Evolutionary conservation across 2,113 vertebrate species (phyloP).

Genomic region (Eulemur macaco): DNA sequence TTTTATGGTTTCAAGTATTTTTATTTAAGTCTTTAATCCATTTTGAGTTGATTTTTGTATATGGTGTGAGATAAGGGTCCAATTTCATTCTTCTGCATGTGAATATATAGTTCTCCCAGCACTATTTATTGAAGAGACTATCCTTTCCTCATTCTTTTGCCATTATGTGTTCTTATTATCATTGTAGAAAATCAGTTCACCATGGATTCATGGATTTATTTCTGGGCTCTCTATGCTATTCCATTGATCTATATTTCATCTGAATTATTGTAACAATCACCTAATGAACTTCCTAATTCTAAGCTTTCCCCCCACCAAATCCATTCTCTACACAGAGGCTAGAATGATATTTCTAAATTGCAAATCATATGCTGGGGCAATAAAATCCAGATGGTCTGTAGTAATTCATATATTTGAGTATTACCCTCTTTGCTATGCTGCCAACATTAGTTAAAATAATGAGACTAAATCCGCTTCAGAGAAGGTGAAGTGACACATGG

Average conservation of each 20-base stretch:
- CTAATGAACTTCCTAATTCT: background rate
- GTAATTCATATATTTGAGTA: conserved; percentile 21
- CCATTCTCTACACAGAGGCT: background rate
- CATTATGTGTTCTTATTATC: background rate
- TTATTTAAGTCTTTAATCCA: background rate
- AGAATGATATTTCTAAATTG: conserved; percentile 11
- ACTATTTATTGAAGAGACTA: background rate
- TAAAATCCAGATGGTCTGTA: background rate
- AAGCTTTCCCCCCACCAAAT: background rate
- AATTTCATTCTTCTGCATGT: background rate
- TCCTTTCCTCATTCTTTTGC: background rate
- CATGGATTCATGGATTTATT: background rate
- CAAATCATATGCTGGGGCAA: background rate
- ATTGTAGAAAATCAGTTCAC: background rate
- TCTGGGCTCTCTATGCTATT: background rate
- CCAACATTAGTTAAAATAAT: conserved; percentile 25
- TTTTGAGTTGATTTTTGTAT: background rate
- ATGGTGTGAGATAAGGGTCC: background rate
- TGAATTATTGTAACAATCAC: background rate
- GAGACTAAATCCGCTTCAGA: background rate
- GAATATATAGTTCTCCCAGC: background rate
- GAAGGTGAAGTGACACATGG: conserved; percentile 12
- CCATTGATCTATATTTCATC: background rate
- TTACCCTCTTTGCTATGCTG: background rate
- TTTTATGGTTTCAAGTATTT: background rate